These are phyloP conservation scores for Mus caroli DNA, from an alignment of 2,797 vertebrate species.

Conservation along the genomic window DNA sequence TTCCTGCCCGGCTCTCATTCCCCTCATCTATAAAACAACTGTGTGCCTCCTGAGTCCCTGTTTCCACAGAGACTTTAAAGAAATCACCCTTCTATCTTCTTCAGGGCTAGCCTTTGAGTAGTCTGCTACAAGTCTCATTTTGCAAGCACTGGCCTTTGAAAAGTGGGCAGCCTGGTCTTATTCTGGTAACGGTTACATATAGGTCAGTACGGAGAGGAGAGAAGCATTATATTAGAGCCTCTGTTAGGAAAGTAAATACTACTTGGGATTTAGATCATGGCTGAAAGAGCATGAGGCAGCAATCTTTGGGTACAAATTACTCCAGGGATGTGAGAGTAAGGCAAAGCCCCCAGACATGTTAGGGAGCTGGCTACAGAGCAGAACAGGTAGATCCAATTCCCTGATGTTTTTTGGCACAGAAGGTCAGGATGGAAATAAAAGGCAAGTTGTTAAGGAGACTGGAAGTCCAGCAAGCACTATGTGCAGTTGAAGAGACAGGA, in stretches of 20 bases:
- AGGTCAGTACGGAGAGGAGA: neutral
- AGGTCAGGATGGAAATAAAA: neutral
- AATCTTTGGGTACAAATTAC: neutral
- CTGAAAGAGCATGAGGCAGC: constrained; percentile 30
- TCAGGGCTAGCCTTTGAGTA: neutral
- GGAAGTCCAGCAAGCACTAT: neutral
- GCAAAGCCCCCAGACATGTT: constrained; percentile 21
- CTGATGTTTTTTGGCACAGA: constrained; percentile 39
- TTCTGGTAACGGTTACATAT: neutral
- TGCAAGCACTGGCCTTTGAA: neutral
- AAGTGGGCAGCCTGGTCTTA: neutral
- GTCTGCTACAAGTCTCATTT: neutral
- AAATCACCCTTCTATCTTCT: neutral
- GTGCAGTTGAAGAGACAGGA: neutral
- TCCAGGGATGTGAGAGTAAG: constrained; percentile 25
- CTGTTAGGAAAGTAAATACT: neutral
- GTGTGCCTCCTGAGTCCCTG: neutral
- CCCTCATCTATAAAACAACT: neutral
- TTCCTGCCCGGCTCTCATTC: neutral
- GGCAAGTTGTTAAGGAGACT: neutral
- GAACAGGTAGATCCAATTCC: neutral
- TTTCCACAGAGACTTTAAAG: neutral
- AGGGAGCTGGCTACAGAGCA: neutral
- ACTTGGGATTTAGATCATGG: neutral
- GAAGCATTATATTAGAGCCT: neutral